Base-by-base conservation (phyloP, 2,113 vertebrate genomes). In the Zosterops japonicus region DNA sequence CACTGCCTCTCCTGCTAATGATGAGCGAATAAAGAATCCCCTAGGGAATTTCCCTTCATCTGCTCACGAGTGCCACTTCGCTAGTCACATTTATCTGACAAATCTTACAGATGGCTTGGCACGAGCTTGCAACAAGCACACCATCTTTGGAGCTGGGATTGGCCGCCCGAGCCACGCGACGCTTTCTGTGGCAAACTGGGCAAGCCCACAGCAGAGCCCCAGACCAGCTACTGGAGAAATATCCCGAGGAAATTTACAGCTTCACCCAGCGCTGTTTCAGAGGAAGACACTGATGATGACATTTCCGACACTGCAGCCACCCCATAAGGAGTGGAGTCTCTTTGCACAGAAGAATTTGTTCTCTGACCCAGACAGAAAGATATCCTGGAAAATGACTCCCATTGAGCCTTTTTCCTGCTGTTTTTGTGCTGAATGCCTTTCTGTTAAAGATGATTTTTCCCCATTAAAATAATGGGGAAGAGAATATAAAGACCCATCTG, bases 31-130 rank as follows among this genome's bases (percentile, higher is more conserved):
- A 90, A 96, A 96, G 95, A 94, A 95, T 96, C 95, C 93, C 92
- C 95, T 57, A 81, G 95, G 95, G 95, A 96, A 95, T 96, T 93
- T 96, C 95, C 95, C 96, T 97, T 96, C 96, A 94, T 94, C 94
- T 96, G 95, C 93, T 97, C 95, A 95, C 36, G 93, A 96, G 95
- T 97, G 94, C 96, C 96, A 96, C 96, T 95, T 97, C 6, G 94
- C 95, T 96, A 95, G 92, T 97, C 90, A 90, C 92, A 96, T 97
- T 96, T 97, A 97, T 97, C 94, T 96, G 95, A 97, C 93, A 95
- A 96, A 96, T 96, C 95, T 96, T 96, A 96, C 93, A 96, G 95
- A 96, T 95, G 95, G 95, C 95, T 97, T 96, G 95, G 96, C 96
- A 95, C 74, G 6, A 89, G 93, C 86, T 84, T 82, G 60, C 83